Evolutionary conservation across 2,113 vertebrate species (phyloP), one percentile per base, ranked within the genome.

Genomic region (Eclectus roratus): DNA sequence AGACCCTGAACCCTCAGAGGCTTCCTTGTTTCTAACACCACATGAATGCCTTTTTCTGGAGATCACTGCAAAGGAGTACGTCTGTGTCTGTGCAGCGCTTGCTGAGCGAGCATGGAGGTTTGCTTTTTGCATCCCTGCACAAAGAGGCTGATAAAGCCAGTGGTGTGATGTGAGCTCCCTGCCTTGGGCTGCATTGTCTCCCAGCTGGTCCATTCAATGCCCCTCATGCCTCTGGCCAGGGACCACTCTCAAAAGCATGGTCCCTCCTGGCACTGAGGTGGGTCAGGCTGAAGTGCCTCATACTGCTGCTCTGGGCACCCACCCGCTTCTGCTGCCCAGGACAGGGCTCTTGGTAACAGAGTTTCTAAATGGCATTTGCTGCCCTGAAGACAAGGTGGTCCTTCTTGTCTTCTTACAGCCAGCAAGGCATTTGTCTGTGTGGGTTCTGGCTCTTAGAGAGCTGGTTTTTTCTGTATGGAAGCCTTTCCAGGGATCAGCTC

Each of bases 11-110:
- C 47, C 33, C 33, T 74, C 46, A 39, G 86, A 80, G 39, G 9
- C 29, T 28, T 50, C 39, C 76, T 61, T 0, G 0, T 63, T 83
- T 73, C 55, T 49, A 29, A 7, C 50, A 58, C n/a, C 43, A 31
- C 52, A 18, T 10, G n/a, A 37, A 41, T 1, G 24, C 1, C 1
- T 47, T 79, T 50, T 79, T 77, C 47, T 65, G 80, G 55, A 71
- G 31, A 46, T 21, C 5, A 0, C 68, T 28, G n/a, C 0, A 5
- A 28, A 88, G 70, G 52, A 78, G 14, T 2, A 6, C 0, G 0
- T 29, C 64, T 44, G 37, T 63, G 44, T 44, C 31, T 14, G 66
- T 4, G 33, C 35, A 3, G 35, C 0, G 14, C 28, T 79, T 53
- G 61, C 74, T 1, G 5, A 11, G 8, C 5, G 13, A 88, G n/a